Conservation (phyloP, 2,797 vertebrate species). For the Onychomys leucogaster region DNA sequence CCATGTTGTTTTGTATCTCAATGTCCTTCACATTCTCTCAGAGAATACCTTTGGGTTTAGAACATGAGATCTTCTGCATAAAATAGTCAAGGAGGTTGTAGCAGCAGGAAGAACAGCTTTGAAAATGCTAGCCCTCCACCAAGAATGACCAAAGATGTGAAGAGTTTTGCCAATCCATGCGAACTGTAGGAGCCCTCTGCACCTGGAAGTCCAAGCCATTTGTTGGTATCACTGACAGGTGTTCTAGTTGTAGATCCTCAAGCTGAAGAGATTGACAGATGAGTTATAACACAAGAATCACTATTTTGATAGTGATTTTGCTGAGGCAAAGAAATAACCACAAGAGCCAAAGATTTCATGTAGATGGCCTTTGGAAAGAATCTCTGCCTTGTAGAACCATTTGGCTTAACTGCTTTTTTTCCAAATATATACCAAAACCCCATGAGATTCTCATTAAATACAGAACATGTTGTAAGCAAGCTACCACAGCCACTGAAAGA, state of each 20-base stretch:
- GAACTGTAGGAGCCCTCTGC: neutral
- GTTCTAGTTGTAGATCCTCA: neutral
- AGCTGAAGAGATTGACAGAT: neutral
- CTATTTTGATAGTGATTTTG: slow-evolving; percentile 31
- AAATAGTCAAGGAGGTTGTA: slow-evolving; percentile 59
- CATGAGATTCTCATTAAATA: neutral
- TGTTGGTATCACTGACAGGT: neutral
- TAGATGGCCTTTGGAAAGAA: neutral
- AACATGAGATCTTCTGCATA: slow-evolving; percentile 76
- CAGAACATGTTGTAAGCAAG: slow-evolving; percentile 55
- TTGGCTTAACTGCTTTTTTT: neutral
- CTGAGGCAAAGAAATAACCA: neutral
- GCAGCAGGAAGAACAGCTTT: slow-evolving; percentile 58
- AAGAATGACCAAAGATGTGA: neutral
- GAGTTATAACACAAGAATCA: neutral
- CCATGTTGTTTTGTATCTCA: slow-evolving; percentile 62
- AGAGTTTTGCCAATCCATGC: slow-evolving; percentile 31
- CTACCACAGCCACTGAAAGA: slow-evolving; percentile 35
- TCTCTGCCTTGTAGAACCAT: neutral
- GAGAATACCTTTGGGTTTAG: slow-evolving; percentile 40
- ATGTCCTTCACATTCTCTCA: slow-evolving; percentile 66
- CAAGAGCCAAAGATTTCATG: slow-evolving; percentile 8
- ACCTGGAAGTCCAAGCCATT: slow-evolving; percentile 1
- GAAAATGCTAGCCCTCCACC: slow-evolving; percentile 78
- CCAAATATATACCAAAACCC: slow-evolving; percentile 9